Percentiles rank a stretch among this genome's conserved stretches.
phyloP scores from a whole-genome alignment of 2,113 vertebrate genomes.

The Symphodus melops region DNA sequence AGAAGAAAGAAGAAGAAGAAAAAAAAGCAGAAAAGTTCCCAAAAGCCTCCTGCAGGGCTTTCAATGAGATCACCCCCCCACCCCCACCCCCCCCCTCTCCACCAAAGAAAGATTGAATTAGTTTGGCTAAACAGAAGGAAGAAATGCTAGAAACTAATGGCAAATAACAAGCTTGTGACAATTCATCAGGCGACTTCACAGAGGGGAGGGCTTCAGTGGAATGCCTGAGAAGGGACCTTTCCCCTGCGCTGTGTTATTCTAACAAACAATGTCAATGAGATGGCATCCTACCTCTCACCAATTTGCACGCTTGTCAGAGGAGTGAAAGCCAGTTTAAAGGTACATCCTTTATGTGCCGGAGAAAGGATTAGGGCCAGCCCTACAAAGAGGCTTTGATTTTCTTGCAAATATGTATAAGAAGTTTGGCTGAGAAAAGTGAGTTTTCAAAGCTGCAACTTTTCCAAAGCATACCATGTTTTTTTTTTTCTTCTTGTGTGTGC shows the following conservation, averaged over 20 bases:
- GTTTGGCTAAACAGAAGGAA: conserved; percentile 77
- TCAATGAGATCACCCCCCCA: conserved; percentile 79
- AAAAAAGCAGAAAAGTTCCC: conserved; percentile 45
- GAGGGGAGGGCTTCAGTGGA: conserved; percentile 77
- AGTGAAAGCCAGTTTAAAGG: conserved; percentile 87
- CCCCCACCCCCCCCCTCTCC: no score
- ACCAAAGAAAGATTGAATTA: conserved; percentile 80
- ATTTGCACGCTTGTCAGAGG: conserved; percentile 87
- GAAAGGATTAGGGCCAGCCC: conserved; percentile 84
- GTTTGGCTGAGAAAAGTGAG: conserved; percentile 81
- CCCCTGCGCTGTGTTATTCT: conserved; percentile 82
- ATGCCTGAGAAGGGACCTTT: conserved; percentile 81
- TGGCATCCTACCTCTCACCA: conserved; percentile 86
- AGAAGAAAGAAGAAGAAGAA: conserved; percentile 1
- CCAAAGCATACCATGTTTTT: conserved; percentile 55
- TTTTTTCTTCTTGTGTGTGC: not conserved
- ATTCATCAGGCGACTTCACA: conserved; percentile 81
- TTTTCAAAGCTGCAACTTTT: conserved; percentile 83
- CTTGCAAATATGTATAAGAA: conserved; percentile 83
- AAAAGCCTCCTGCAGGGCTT: conserved; percentile 60
- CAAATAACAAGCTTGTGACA: conserved; percentile 86
- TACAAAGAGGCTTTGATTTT: conserved; percentile 88
- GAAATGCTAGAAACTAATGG: conserved; percentile 81
- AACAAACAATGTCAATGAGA: conserved; percentile 86
- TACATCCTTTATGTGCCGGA: conserved; percentile 87